Conservation (phyloP, 2,888 invertebrate species). For the Dryocosmus kuriphilus region DNA sequence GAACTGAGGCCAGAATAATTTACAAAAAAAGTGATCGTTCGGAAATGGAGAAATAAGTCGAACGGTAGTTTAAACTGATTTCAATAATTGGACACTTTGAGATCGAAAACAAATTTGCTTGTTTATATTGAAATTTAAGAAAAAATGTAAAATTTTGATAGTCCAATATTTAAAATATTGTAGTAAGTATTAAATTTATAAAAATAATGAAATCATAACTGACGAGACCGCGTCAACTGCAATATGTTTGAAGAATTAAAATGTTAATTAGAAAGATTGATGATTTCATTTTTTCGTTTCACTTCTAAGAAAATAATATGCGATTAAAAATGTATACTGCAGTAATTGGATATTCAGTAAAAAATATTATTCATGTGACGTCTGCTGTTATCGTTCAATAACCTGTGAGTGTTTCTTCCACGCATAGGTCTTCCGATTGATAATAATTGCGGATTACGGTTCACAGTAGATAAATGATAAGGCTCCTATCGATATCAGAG, state of each 20-base stretch:
- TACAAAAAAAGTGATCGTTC: background rate
- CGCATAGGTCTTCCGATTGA: slow-evolving; percentile 17
- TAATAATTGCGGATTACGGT: slow-evolving; percentile 16
- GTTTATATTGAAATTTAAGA: background rate
- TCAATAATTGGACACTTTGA: background rate
- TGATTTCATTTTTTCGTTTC: background rate
- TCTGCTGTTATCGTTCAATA: slow-evolving; percentile 1
- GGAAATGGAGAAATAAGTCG: background rate
- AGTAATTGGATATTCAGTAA: slow-evolving; percentile 1
- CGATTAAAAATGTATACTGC: background rate
- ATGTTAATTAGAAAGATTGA: background rate
- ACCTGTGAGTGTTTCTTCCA: slow-evolving; percentile 2
- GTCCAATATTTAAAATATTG: too few species aligned
- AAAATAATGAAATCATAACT: too few species aligned
- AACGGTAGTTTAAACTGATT: background rate
- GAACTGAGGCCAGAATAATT: background rate
- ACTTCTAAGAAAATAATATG: background rate
- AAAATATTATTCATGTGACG: background rate
- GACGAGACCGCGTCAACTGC: too few species aligned
- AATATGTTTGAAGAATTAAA: background rate
- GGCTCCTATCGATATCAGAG: background rate
- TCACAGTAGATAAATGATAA: slow-evolving; percentile 15
- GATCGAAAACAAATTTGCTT: background rate
- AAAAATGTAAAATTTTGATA: too few species aligned
- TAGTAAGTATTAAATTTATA: too few species aligned